Conservation (phyloP, 2,888 invertebrate genomes). For the Drosophila antonietae region DNA sequence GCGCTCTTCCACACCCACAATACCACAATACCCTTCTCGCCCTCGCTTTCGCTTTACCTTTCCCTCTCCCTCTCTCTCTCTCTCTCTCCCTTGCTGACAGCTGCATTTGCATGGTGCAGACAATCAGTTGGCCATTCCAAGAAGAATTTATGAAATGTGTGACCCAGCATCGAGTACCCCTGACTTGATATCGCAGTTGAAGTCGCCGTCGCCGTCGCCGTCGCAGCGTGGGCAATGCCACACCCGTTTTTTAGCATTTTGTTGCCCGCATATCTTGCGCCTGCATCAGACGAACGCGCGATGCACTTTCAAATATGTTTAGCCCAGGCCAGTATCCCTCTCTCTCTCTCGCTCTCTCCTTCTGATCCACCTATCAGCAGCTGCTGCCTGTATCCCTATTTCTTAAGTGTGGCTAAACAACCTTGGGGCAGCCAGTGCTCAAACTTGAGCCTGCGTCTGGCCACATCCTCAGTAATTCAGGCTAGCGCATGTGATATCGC, state of each 20-base stretch:
- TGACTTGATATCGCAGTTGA: not conserved
- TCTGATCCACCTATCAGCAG: not conserved
- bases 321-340: constrained; percentile 8
- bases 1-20: constrained; percentile 49
- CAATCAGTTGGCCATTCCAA: constrained; percentile 53
- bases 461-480: constrained; percentile 26
- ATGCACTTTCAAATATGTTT: constrained; percentile 52
- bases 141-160: constrained; percentile 73
- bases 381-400: constrained; percentile 12
- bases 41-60: not conserved
- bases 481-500: constrained; percentile 64
- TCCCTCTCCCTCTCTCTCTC: not conserved
- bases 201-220: constrained; percentile 22
- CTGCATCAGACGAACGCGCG: constrained; percentile 43
- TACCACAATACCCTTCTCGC: not conserved
- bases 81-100: constrained; percentile 29
- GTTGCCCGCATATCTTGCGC: constrained; percentile 41
- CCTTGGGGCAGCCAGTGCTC: constrained; percentile 48
- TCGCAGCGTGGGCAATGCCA: constrained; percentile 58
- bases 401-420: constrained; percentile 43
- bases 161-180: constrained; percentile 35
- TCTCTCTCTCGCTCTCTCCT: not conserved
- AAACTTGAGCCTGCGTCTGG: constrained; percentile 4
- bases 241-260: constrained; percentile 70
- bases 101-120: constrained; percentile 48